A percentile compares a stretch with the other conserved stretches of the same genome.
Conservation (phyloP, 2,113 vertebrate species). For the Taurulus bubalis region DNA sequence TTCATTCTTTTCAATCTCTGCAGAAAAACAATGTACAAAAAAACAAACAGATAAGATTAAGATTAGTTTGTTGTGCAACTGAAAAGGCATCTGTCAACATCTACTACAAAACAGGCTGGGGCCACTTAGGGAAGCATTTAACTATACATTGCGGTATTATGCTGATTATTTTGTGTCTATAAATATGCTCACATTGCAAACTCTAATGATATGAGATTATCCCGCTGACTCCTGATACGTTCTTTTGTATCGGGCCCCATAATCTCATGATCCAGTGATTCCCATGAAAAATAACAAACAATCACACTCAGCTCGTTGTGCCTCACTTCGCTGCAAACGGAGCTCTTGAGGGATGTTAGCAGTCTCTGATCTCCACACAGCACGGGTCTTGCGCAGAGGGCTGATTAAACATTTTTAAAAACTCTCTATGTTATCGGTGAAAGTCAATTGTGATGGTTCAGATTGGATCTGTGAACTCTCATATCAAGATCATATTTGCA, state of each 20-base stretch:
- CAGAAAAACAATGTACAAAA: conserved; percentile 56
- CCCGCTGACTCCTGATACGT: conserved; percentile 37
- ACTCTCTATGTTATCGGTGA: conserved; percentile 27
- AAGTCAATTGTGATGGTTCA: conserved; percentile 24
- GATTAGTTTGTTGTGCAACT: conserved; percentile 26
- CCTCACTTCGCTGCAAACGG: conserved; percentile 39
- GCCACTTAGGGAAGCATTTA: conserved; percentile 25
- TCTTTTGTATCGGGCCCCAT: conserved; percentile 42
- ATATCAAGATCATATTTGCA: conserved; percentile 57
- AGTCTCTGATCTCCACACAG: conserved; percentile 30
- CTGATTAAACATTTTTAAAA: conserved; percentile 42
- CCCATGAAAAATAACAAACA: conserved; percentile 59
- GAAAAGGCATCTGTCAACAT: conserved; percentile 29
- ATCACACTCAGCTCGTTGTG: conserved; percentile 25
- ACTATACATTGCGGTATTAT: conserved; percentile 29
- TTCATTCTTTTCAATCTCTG: conserved; percentile 98
- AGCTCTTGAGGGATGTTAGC: conserved; percentile 41
- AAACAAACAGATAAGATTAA: conserved; percentile 8
- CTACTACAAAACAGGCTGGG: conserved; percentile 11
- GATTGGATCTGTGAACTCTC: conserved; percentile 35
- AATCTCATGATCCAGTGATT: conserved; percentile 63
- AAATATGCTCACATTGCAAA: conserved; percentile 50
- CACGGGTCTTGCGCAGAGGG: conserved; percentile 27
- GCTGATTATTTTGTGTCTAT: conserved; percentile 39
- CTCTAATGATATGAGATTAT: conserved; percentile 56